These are phyloP conservation scores for Rutpela maculata DNA, from an alignment of 2,888 invertebrate species.

Conservation along the genomic window DNA sequence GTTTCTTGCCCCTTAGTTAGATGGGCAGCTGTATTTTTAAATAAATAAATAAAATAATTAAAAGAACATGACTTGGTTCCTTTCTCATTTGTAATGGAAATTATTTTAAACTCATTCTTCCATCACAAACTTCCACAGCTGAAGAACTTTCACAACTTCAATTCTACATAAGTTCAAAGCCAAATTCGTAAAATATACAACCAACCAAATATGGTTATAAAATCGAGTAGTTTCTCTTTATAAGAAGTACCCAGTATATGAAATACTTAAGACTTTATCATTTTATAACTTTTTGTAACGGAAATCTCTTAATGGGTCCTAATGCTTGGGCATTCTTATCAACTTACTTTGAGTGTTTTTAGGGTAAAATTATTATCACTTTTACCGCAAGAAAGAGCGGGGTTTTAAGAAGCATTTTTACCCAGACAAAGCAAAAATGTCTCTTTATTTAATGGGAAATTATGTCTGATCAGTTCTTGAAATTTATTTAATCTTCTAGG, in stretches of 20 bases:
- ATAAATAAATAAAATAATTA: too few relatives aligned
- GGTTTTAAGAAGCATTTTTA: not conserved
- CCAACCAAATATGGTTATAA: too few relatives aligned
- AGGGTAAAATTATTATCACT: slow-evolving; percentile 1
- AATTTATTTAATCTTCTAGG: not conserved
- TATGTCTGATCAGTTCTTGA: not conserved
- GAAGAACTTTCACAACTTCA: too few relatives aligned
- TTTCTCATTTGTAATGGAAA: too few relatives aligned
- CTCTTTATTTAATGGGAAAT: not conserved
- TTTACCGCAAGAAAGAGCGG: not conserved
- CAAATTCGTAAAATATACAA: too few relatives aligned
- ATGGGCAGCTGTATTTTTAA: too few relatives aligned
- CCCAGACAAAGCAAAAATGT: not conserved
- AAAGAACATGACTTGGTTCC: too few relatives aligned
- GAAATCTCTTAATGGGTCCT: not conserved
- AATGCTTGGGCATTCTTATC: not conserved
- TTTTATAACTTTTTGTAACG: not conserved
- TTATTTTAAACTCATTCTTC: too few relatives aligned
- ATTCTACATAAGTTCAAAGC: too few relatives aligned
- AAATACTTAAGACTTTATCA: not conserved
- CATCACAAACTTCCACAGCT: too few relatives aligned
- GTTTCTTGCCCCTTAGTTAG: too few relatives aligned
- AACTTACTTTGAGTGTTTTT: slow-evolving; percentile 1
- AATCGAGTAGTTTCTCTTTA: too few relatives aligned
- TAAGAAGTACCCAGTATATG: not conserved